A percentile compares a stretch with the other conserved stretches of the same genome.
These are phyloP conservation scores for Catostylus mosaicus DNA, from an alignment of 30 jellyfish, hydroid and myxozoan genomes.

Conservation along the genomic window DNA sequence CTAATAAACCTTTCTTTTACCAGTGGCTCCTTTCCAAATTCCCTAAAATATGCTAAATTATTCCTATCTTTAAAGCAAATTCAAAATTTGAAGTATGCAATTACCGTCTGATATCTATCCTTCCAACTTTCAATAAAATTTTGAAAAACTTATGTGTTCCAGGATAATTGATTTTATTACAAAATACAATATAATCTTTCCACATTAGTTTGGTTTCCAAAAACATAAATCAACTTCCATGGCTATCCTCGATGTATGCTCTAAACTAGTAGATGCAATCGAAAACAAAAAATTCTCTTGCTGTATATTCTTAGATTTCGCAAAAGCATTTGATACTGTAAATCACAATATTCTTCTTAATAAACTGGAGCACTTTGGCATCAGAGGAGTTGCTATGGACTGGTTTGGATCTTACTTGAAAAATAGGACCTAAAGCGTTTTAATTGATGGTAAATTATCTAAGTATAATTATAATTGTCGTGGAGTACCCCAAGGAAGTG, in stretches of 20 bases:
- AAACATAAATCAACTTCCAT: conserved; percentile 39
- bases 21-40: conserved; percentile 40
- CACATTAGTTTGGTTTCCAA: conserved; percentile 47
- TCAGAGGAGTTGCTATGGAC: too few species aligned
- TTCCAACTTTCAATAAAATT: conserved; percentile 38
- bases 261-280: conserved; percentile 27
- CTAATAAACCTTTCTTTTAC: conserved; percentile 34
- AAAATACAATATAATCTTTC: conserved; percentile 16
- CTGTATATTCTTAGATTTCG: conserved; percentile 33
- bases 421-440: conserved; percentile 24
- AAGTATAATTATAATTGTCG: not conserved
- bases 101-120: conserved; percentile 1
- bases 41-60: conserved; percentile 41
- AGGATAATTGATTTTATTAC: conserved; percentile 16
- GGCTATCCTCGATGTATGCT: conserved; percentile 28
- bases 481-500: too few species aligned
- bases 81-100: conserved; percentile 24
- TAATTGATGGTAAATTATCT: conserved; percentile 13
- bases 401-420: conserved; percentile 24
- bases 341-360: too few species aligned
- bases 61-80: conserved; percentile 31
- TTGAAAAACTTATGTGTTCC: conserved; percentile 27
- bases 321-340: too few species aligned
- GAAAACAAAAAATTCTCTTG: conserved; percentile 26
- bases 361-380: too few species aligned